A percentile compares a stretch with the other conserved stretches of the same genome.
Conservation (phyloP, 2,888 invertebrate genomes). For the Candidula unifasciata region DNA sequence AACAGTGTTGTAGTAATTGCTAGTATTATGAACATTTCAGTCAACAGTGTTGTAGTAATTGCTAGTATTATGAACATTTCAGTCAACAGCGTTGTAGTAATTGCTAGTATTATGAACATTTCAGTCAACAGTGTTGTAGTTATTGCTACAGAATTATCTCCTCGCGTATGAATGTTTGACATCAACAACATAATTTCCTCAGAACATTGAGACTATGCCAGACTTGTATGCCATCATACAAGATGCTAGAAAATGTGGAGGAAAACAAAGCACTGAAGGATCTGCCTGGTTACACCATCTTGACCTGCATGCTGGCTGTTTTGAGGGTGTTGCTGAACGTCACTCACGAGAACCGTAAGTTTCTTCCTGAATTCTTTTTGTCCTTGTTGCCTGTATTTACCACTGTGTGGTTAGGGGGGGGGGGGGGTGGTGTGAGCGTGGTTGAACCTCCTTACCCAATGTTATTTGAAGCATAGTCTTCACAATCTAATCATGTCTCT, state of each 20-base stretch:
- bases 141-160: too few species aligned
- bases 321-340: conserved; percentile 94
- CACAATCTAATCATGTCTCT: too few species aligned
- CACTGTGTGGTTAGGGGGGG: not conserved
- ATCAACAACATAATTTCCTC: not conserved
- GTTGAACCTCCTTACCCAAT: not conserved
- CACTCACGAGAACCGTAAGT: conserved; percentile 84
- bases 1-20: too few species aligned
- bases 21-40: too few species aligned
- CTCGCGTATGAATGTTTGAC: too few species aligned
- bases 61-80: too few species aligned
- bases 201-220: conserved; percentile 72
- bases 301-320: conserved; percentile 90
- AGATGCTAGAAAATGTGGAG: conserved; percentile 63
- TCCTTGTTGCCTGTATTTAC: not conserved
- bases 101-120: too few species aligned
- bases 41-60: too few species aligned
- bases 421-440: not conserved
- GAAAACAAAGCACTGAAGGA: conserved; percentile 80
- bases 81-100: too few species aligned
- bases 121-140: too few species aligned
- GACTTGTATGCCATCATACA: conserved; percentile 67
- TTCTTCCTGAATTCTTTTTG: conserved; percentile 61
- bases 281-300: conserved; percentile 84
- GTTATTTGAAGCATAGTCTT: too few species aligned